phyloP scores from a whole-genome alignment of 2,797 vertebrate species.

The Peromyscus eremicus region DNA sequence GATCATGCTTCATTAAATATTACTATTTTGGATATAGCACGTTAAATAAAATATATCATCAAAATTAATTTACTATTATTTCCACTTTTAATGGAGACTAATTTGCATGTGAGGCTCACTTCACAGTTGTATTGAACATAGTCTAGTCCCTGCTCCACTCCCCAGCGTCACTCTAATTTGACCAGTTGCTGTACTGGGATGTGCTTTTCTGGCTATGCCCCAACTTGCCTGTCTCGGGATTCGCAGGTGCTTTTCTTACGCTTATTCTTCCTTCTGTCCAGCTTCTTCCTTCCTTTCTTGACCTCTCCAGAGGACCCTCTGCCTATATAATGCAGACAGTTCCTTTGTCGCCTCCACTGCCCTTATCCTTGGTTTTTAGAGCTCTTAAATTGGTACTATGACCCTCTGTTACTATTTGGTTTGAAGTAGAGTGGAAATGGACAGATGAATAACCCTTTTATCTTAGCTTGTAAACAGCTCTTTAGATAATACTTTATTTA shows the following conservation, averaged over 20 bases:
- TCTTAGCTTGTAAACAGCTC: not conserved
- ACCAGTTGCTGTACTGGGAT: not conserved
- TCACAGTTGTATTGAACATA: not conserved
- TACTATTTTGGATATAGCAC: not conserved
- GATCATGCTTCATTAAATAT: not conserved
- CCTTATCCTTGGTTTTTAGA: not conserved
- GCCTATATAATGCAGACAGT: not conserved
- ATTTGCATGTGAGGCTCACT: not conserved
- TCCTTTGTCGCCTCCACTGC: not conserved
- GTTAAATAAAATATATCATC: not conserved
- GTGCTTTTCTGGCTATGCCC: not conserved
- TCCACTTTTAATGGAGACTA: not conserved
- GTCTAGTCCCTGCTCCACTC: not conserved
- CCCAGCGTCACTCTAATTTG: not conserved
- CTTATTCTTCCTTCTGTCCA: not conserved
- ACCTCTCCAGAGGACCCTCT: not conserved
- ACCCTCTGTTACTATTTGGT: not conserved
- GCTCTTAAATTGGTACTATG: not conserved
- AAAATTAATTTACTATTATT: slow-evolving; percentile 3
- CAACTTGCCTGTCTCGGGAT: not conserved
- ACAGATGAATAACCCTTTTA: not conserved
- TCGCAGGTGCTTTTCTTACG: not conserved
- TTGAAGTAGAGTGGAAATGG: not conserved
- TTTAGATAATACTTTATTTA: not conserved
- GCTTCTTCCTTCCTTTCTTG: not conserved